Percentiles rank a stretch among this genome's conserved stretches.
These are phyloP conservation scores for Cyphomyrus discorhynchus DNA, from an alignment of 2,113 vertebrate genomes.

Conservation along the genomic window DNA sequence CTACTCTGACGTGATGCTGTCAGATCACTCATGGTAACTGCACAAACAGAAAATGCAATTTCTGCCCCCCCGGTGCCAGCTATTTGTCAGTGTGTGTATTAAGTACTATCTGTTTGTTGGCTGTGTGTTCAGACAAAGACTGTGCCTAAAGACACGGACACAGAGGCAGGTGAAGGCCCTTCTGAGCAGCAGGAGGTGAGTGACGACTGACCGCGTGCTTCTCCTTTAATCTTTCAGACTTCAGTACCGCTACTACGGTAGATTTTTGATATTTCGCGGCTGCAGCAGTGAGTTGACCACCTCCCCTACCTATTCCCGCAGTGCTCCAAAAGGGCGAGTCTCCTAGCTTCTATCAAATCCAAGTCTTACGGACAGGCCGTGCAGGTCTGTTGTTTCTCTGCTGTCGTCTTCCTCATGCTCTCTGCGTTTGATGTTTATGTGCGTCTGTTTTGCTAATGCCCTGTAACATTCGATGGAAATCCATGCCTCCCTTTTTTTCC, in stretches of 20 bases:
- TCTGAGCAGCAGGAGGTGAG: constrained; percentile 49
- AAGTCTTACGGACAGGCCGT: constrained; percentile 68
- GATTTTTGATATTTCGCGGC: neutral
- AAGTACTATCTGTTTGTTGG: neutral
- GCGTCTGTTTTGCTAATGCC: neutral
- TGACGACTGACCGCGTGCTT: neutral
- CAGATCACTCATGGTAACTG: neutral
- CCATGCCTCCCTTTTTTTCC: neutral
- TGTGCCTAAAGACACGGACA: neutral
- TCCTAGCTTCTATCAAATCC: constrained; percentile 77
- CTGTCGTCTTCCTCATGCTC: no score
- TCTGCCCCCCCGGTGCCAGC: neutral
- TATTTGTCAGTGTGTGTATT: neutral
- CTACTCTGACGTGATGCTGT: neutral
- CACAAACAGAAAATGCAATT: neutral
- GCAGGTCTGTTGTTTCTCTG: constrained; percentile 60
- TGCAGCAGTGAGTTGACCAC: neutral
- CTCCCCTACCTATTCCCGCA: constrained; percentile 44
- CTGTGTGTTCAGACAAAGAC: neutral
- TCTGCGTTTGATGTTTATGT: neutral
- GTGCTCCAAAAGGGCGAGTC: constrained; percentile 70
- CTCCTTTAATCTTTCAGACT: neutral
- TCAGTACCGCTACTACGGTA: neutral
- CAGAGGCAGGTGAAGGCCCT: constrained; percentile 38
- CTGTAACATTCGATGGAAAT: neutral